These are phyloP conservation scores for Pagetopsis macropterus DNA, from an alignment of 2,797 vertebrate genomes.

Conservation along the genomic window DNA sequence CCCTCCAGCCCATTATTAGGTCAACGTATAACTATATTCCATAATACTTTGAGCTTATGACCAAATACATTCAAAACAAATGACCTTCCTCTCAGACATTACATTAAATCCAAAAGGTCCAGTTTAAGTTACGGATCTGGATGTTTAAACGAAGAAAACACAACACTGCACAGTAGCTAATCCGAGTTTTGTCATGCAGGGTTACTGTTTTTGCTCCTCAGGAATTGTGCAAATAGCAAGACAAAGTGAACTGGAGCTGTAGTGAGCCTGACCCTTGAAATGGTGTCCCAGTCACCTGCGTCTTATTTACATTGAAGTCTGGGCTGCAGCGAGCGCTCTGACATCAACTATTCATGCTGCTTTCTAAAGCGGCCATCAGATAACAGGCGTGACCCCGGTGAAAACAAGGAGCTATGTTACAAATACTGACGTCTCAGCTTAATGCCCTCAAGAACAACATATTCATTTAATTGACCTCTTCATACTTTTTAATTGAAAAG, in stretches of 20 bases:
- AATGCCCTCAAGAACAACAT: constrained; percentile 14
- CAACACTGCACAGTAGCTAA: neutral
- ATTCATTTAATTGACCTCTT: constrained; percentile 13
- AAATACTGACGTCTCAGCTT: constrained; percentile 16
- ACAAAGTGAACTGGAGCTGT: constrained; percentile 53
- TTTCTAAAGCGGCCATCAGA: constrained; percentile 64
- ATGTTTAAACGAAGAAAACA: neutral
- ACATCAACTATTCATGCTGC: constrained; percentile 80
- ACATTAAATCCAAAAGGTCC: neutral
- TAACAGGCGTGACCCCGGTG: constrained; percentile 48
- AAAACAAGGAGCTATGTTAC: constrained; percentile 46
- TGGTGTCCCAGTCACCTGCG: constrained; percentile 56
- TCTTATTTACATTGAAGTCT: constrained; percentile 77
- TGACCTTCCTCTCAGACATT: neutral
- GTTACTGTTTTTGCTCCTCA: neutral
- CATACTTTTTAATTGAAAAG: no score
- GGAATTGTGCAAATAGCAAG: constrained; percentile 26
- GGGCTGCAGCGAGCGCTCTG: constrained; percentile 58
- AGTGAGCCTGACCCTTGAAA: constrained; percentile 71
- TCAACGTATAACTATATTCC: neutral
- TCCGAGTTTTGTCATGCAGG: neutral
- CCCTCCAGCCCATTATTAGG: neutral
- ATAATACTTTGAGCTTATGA: neutral
- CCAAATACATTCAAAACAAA: neutral
- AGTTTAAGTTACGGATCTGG: neutral